Conservation (phyloP, 2,797 vertebrate species). For the Crocidura indochinensis region DNA sequence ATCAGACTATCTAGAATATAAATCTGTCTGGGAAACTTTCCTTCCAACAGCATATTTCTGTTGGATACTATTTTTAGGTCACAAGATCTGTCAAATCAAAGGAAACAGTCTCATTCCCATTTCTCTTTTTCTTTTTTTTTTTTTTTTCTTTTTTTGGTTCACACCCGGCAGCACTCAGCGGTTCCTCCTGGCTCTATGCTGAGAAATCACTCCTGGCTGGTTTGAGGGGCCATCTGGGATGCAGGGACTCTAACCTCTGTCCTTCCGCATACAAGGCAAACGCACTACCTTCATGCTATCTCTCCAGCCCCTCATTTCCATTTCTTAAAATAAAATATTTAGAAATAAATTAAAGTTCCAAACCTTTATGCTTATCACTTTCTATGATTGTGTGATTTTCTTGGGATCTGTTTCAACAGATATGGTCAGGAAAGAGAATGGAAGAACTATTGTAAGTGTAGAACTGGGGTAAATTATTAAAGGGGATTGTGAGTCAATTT, state of each 20-base stretch:
- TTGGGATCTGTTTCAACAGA: background rate
- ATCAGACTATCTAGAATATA: conserved; percentile 18
- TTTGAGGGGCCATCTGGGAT: no score
- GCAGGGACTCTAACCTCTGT: no score
- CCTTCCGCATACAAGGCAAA: no score
- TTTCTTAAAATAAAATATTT: background rate
- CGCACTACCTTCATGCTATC: no score
- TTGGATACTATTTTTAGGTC: conserved; percentile 19
- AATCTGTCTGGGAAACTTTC: background rate
- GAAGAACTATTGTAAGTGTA: background rate
- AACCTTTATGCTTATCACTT: background rate
- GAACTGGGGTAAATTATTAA: background rate
- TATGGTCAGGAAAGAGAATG: background rate
- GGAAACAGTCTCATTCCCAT: background rate
- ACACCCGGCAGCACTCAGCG: no score
- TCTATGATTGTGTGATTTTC: background rate
- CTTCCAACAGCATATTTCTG: conserved; percentile 30
- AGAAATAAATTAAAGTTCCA: background rate
- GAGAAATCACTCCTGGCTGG: no score
- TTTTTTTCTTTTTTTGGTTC: no score
- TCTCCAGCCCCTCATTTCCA: background rate
- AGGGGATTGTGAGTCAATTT: background rate
- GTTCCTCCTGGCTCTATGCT: no score
- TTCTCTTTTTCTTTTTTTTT: no score
- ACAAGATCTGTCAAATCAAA: conserved; percentile 39